Percentiles rank a stretch among this genome's conserved stretches.
Conservation (phyloP, 2,888 invertebrate genomes). For the Anthophora plumipes region DNA sequence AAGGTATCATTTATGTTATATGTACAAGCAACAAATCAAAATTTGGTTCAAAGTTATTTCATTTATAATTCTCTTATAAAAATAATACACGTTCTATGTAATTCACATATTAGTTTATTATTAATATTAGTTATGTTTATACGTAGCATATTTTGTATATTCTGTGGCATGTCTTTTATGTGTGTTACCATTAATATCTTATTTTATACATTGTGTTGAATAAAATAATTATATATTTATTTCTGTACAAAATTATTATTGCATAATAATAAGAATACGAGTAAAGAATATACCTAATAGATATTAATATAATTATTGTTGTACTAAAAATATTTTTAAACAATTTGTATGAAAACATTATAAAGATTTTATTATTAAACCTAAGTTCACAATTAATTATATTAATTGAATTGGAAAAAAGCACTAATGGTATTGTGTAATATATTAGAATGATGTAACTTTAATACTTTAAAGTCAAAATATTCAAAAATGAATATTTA, state of each 20-base stretch:
- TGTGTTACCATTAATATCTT: no score
- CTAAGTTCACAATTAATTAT: conserved; percentile 20
- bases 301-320: background rate
- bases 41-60: background rate
- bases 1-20: background rate
- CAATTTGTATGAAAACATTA: background rate
- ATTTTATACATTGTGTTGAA: no score
- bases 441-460: conserved; percentile 3
- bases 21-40: background rate
- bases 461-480: background rate
- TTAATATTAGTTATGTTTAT: no score
- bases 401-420: conserved; percentile 24
- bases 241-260: background rate
- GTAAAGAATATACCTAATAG: background rate
- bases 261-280: background rate
- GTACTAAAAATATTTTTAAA: background rate
- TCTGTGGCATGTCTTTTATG: no score
- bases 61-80: background rate
- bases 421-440: conserved; percentile 24
- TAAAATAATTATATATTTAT: background rate
- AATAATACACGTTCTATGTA: background rate
- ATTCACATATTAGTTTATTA: no score
- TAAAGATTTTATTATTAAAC: background rate
- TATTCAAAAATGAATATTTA: background rate
- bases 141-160: no score